phyloP scores from a whole-genome alignment of 2,113 vertebrate genomes.

The Campylomormyrus tamandua region DNA sequence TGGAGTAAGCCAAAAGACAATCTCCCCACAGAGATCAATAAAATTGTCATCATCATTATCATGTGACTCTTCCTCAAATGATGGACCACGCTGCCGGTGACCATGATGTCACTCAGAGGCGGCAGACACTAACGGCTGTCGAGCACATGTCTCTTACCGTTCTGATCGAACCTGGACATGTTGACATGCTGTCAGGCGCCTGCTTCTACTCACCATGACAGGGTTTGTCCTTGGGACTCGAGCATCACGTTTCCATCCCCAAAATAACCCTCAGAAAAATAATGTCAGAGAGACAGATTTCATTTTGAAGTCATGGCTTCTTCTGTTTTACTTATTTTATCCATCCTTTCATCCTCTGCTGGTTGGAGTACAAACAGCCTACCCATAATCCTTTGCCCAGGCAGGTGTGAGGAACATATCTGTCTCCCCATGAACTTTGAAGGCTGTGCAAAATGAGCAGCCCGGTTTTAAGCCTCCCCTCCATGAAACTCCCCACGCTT shows the following conservation, averaged over 20 bases:
- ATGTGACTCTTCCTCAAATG: neutral
- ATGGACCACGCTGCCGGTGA: neutral
- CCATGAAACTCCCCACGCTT: neutral
- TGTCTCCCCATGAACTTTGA: neutral
- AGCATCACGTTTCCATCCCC: slow-evolving; percentile 21
- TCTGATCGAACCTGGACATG: neutral
- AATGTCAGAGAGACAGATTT: neutral
- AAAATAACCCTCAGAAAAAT: neutral
- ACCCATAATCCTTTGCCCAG: slow-evolving; percentile 18
- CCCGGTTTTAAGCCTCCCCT: neutral
- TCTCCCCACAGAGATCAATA: neutral
- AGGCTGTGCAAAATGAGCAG: neutral
- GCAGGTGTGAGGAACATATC: neutral
- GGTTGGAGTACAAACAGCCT: neutral
- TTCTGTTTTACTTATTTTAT: neutral
- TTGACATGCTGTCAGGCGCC: slow-evolving; percentile 2
- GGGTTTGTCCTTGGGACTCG: slow-evolving; percentile 26
- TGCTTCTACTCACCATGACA: neutral
- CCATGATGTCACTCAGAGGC: neutral
- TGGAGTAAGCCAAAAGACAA: neutral
- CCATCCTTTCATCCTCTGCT: neutral
- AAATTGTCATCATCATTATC: neutral
- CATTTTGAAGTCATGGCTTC: slow-evolving; percentile 13
- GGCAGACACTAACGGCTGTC: neutral
- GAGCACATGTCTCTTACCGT: neutral